Evolutionary conservation across 2,888 invertebrate species (phyloP).

Genomic region (Phlogophora meticulosa): DNA sequence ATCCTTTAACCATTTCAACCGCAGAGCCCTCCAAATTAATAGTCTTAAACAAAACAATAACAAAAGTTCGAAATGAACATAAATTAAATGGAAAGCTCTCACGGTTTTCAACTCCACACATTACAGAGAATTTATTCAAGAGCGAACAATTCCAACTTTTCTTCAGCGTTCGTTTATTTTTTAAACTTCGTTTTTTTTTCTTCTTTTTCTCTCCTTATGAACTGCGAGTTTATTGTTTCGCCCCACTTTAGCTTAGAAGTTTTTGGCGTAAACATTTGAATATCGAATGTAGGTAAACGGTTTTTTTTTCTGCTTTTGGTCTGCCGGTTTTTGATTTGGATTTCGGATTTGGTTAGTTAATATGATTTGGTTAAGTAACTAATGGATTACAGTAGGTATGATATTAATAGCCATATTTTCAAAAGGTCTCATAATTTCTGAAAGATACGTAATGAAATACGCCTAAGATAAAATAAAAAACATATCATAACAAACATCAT

Average conservation of each 20-base stretch:
- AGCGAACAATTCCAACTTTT: slow-evolving; percentile 60
- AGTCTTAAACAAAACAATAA: slow-evolving; percentile 45
- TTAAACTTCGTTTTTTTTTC: slow-evolving; percentile 53
- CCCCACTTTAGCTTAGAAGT: slow-evolving; percentile 44
- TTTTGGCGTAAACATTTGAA: slow-evolving; percentile 24
- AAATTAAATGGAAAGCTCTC: slow-evolving; percentile 53
- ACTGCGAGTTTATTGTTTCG: slow-evolving; percentile 60
- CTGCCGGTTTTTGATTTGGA: neutral
- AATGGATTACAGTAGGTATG: too few species aligned
- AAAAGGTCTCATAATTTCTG: too few species aligned
- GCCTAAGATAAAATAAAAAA: too few species aligned
- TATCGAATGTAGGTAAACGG: slow-evolving; percentile 1
- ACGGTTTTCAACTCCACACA: slow-evolving; percentile 54
- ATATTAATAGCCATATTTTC: too few species aligned
- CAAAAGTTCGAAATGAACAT: slow-evolving; percentile 49
- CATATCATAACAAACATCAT: too few species aligned
- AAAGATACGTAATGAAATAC: too few species aligned
- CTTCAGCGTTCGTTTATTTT: slow-evolving; percentile 62
- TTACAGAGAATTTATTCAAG: slow-evolving; percentile 60
- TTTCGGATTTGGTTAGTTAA: neutral
- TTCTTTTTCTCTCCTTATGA: slow-evolving; percentile 47
- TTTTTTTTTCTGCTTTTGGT: neutral
- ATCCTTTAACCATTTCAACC: slow-evolving; percentile 16
- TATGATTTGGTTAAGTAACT: neutral
- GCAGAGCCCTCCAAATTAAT: slow-evolving; percentile 31